Base-by-base conservation (phyloP, 2,797 vertebrate genomes). In the Pseudochirops cupreus region DNA sequence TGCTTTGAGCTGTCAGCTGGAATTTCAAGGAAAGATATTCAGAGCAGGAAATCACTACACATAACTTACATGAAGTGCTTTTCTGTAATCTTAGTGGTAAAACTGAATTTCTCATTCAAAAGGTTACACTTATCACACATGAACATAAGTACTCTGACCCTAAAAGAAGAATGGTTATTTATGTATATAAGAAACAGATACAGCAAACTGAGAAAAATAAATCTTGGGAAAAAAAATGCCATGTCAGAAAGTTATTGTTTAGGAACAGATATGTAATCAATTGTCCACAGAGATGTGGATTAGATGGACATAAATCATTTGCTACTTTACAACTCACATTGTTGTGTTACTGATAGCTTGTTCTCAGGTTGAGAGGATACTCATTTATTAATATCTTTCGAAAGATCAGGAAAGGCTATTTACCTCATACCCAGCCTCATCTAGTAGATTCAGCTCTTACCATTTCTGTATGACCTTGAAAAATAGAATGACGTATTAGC, bases 391-490 rank as follows among this genome's bases (percentile, higher is more conserved):
- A 96, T 56, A 96, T 52, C 95, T 58, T 97, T 94, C 26, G 92
- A 95, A 97, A 95, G 54, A 94, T 89, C 94, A 93, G 91, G 93
- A 52, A 24, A 52, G 96, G 89, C 91, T 96, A 96, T 95, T 96
- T 95, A 97, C 97, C 89, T 96, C 82, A 93, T 67, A 56, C 28
- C 89, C 94, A 95, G 94, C 95, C 39, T 90, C 39, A 56, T 56
- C 3, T n/a, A 95, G 57, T 0, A 97, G 9, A 91, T 93, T 94
- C 33, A 13, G 89, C 82, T 92, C 89, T 92, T 90, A 92, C 87
- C 97, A 94, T 57, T 14, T 97, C 93, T 82, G 91, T 0, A 0
- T 1, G 94, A 98, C 97, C 98, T 98, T 98, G 97, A n/a, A 97
- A 97, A 97, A 95, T 58, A n/a, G 82, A 97, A 97, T 50, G 93